Evolutionary conservation across 2,113 vertebrate genomes (phyloP), one percentile per base, ranked within the genome.

Genomic region (Microtus oregoni): DNA sequence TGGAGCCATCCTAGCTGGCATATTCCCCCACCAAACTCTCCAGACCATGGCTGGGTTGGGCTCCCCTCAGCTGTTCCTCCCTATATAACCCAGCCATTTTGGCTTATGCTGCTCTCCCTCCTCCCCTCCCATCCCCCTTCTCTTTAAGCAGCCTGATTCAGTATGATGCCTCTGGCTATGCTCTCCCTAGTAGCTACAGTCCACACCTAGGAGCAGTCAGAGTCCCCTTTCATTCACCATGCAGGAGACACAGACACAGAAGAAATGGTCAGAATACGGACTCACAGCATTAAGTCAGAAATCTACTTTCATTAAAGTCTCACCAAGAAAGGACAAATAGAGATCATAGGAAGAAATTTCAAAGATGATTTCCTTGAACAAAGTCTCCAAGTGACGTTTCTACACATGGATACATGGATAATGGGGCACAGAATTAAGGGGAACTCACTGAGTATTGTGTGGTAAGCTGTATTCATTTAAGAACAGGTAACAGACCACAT

Each of bases 251-350:
- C 7, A 88, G 82, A 73, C 38, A 50, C 83, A 63, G 41, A 72
- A 50, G 70, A 87, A 76, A 83, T 19, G 17, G 44, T 50, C 77
- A 50, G 65, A 19, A 82, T 32, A 91, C 14, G 5, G 63, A 91
- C 38, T 52, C 73, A 81, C 7, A 83, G 38, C 61, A 44, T 28
- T 30, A 65, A 17, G 22, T 65, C 26, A 63, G 58, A 41, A 30
- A 78, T 89, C 94, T 89, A 67, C 58, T 75, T 77, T 47, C 38
- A 28, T 15, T 26, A 75, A 92, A 92, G 26, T 93, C 86, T 94
- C 79, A 83, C 41, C 7, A 83, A 77, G 30, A 89, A 79, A 90
- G 78, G 38, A 47, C 30, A 47, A 13, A 68, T 20, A 76, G 55
- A 87, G 26, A 38, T 15, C 67, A 93, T 93, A 82, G 83, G 30